Base-by-base conservation (phyloP, 1,140 invertebrate genomes). In the Orius insidiosus region DNA sequence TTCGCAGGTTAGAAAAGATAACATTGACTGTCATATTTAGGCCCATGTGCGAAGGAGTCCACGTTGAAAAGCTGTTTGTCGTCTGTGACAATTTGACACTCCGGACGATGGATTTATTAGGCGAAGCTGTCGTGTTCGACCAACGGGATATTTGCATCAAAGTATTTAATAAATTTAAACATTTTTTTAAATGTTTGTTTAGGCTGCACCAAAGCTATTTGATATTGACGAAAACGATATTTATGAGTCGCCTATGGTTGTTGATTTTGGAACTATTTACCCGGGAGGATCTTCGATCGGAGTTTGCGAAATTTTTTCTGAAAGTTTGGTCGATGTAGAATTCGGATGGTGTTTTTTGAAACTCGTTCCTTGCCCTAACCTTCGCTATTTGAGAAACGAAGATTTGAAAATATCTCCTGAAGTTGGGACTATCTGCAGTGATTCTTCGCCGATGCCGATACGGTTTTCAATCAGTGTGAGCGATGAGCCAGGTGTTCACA, bases 71-170 rank as follows among this genome's bases (percentile, higher is more conserved):
- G n/a, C 14, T 43, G 10, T 11, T 43, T 10, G 41, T 43, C 10
- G n/a, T 43, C 19, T 43, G 41, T 16, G 41, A 43, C 24, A 43
- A 43, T 15, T 43, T 43, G 6, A 30, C 41, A 14, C 19, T 11
- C 2, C 8, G 41, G 24, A 30, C 19, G 10, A 30, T 43, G 10
- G 41, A 43, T 15, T n/a, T 43, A 8, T 30, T 43, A 30, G 41
- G 41, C 3, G 41, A 43, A 31, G 41, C 41, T 31, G 41, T 43
- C n/a, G 24, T 43, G 3, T 43, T 43, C 19, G 24, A 43, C 24
- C 41, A 18, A 6, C 2, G 11, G 8, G 18, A 43, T 8, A 30
- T 43, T 15, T 31, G 41, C n/a, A 24, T 43, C 2, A 24, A 43
- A 14, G 41, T 43, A 24, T 7, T 24, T 4, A 24, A 24, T 24